Percentiles rank a stretch among this genome's conserved stretches.
These are phyloP conservation scores for Burhinus oedicnemus DNA, from an alignment of 2,113 vertebrate genomes.

Conservation along the genomic window DNA sequence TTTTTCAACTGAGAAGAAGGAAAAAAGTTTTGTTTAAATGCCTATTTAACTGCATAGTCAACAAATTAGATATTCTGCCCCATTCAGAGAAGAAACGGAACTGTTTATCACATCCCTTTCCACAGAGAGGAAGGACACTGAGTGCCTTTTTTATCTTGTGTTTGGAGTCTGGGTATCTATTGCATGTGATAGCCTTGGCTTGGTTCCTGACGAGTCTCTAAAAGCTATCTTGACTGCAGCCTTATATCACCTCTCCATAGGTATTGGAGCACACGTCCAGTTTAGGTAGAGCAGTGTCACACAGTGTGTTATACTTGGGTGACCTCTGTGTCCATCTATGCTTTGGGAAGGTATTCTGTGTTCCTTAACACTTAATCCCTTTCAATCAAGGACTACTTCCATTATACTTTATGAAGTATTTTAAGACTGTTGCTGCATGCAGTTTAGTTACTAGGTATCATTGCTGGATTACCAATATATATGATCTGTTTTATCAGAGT, in stretches of 20 bases:
- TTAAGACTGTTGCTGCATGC: neutral
- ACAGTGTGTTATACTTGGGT: accelerated
- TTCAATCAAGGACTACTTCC: neutral
- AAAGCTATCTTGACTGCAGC: neutral
- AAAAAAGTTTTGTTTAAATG: neutral
- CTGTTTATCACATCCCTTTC: neutral
- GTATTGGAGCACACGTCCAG: neutral
- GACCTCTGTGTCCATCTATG: accelerated
- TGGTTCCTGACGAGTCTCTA: neutral
- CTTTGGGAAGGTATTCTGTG: neutral
- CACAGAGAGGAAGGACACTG: neutral
- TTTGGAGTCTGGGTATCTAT: neutral
- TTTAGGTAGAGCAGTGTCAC: neutral
- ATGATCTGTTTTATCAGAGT: neutral
- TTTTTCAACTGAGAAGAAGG: neutral
- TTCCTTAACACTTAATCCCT: neutral
- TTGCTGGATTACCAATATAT: neutral
- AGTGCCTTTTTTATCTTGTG: accelerated
- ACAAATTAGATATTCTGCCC: neutral
- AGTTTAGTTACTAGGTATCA: neutral
- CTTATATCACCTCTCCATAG: neutral
- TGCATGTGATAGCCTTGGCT: neutral
- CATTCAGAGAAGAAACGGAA: neutral
- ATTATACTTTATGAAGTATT: neutral
- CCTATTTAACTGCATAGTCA: neutral